Conservation (phyloP, 2,888 invertebrate genomes). For the Dinocampus coccinellae region DNA sequence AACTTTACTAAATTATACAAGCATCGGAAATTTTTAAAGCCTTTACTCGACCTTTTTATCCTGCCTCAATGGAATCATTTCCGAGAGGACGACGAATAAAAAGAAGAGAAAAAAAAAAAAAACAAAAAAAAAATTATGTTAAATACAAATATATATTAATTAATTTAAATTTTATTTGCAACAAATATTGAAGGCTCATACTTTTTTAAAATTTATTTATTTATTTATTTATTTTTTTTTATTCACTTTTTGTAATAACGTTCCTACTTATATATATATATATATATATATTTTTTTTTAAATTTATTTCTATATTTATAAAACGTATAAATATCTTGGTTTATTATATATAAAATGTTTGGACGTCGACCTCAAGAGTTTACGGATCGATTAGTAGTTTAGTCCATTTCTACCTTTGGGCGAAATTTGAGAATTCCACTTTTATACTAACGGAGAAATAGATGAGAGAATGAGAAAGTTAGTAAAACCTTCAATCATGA, state of each 20-base stretch:
- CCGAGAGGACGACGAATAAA: background rate
- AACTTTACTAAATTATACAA: slow-evolving; percentile 37
- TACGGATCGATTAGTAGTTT: slow-evolving; percentile 24
- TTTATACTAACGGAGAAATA: background rate
- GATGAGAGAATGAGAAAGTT: background rate
- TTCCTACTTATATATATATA: too few species aligned
- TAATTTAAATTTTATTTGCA: too few species aligned
- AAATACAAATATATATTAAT: too few species aligned
- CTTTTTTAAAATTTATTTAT: too few species aligned
- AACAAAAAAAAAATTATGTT: background rate
- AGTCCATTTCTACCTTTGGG: slow-evolving; percentile 5
- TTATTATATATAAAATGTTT: too few species aligned
- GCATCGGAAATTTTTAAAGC: slow-evolving; percentile 7
- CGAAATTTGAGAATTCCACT: slow-evolving; percentile 7
- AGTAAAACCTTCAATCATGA: background rate
- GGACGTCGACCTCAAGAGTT: slow-evolving; percentile 15
- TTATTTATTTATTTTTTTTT: too few species aligned
- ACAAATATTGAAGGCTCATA: too few species aligned
- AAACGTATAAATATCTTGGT: too few species aligned
- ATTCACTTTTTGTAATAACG: too few species aligned
- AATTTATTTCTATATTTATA: too few species aligned
- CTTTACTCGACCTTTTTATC: background rate
- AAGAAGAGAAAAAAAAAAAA: background rate
- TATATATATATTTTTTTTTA: too few species aligned
- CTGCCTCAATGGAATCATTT: background rate